Conservation (phyloP, 2,113 vertebrate species). For the Mastomys natalensis region DNA sequence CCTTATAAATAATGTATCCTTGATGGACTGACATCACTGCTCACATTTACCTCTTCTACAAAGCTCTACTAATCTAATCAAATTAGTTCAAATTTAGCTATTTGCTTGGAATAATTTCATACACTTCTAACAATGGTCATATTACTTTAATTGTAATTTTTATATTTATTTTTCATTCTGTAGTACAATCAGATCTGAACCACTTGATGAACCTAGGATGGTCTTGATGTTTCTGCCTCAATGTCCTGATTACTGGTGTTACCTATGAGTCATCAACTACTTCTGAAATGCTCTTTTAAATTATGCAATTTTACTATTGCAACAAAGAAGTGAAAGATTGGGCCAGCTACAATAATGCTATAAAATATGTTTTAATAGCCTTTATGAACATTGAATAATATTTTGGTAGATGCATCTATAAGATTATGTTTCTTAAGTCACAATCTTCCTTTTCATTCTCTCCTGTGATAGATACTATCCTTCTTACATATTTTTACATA, state of each 20-base stretch:
- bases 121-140: not conserved
- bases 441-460: not conserved
- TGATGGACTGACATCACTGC: not conserved
- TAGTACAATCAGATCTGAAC: not conserved
- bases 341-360: not conserved
- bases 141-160: not conserved
- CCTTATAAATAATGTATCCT: not conserved
- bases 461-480: too few relatives aligned
- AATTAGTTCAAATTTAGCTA: not conserved
- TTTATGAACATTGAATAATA: not conserved
- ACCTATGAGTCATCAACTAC: not conserved
- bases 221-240: not conserved
- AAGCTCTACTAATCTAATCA: not conserved
- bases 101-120: not conserved
- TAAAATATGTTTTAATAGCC: not conserved
- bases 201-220: not conserved
- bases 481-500: not conserved
- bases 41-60: not conserved
- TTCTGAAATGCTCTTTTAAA: not conserved
- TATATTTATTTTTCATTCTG: not conserved
- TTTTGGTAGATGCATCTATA: not conserved
- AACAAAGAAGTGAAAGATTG: not conserved
- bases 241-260: not conserved
- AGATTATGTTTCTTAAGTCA: not conserved
- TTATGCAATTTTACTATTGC: not conserved